Evolutionary conservation across 2,113 vertebrate species (phyloP).

Genomic region (Nothocercus julius): DNA sequence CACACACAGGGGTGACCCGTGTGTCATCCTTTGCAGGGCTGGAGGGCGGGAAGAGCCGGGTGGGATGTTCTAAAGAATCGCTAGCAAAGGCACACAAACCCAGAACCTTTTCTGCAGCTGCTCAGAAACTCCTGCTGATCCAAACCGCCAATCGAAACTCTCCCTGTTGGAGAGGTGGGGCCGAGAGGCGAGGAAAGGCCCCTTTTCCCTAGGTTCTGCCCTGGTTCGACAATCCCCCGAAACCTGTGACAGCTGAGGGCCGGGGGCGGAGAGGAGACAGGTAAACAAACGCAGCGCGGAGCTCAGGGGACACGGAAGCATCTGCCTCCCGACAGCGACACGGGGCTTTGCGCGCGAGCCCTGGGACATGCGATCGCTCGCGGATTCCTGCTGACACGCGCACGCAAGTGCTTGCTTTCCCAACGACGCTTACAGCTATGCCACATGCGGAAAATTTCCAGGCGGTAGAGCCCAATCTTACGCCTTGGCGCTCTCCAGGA

Average conservation of each 20-base stretch:
- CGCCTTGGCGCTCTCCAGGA: fast-evolving
- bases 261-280: not conserved
- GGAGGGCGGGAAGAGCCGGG: fast-evolving
- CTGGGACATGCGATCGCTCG: not conserved
- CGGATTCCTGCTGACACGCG: not conserved
- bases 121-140: not conserved
- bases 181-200: not conserved
- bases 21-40: not conserved
- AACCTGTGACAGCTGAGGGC: not conserved
- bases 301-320: not conserved
- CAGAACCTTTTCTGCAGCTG: not conserved
- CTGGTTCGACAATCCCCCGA: not conserved
- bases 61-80: not conserved
- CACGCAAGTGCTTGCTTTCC: not conserved
- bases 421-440: not conserved
- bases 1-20: too few species aligned
- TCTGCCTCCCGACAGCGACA: not conserved
- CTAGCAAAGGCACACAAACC: not conserved
- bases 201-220: not conserved
- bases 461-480: not conserved
- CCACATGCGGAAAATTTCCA: not conserved
- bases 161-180: too few species aligned
- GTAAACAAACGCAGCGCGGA: not conserved
- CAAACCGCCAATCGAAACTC: not conserved
- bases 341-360: not conserved